Evolutionary conservation across 2,888 invertebrate genomes (phyloP), one percentile per base, ranked within the genome.

Genomic region (Folsomia manolachei): DNA sequence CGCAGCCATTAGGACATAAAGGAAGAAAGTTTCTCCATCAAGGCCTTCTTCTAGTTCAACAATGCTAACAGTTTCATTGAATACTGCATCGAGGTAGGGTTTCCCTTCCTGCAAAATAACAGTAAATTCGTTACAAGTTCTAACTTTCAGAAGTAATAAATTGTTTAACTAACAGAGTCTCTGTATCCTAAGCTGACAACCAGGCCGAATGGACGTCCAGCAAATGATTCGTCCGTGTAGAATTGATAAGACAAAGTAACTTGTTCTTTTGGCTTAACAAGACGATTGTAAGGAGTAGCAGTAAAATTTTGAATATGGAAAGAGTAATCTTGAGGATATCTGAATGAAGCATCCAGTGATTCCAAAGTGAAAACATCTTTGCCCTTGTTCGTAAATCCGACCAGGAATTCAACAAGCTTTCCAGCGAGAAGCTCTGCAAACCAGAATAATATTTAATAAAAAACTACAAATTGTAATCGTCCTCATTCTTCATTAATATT

Each of bases 301-400:
- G 97, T 95, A 86, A 98, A 99, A 86, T 99, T 99, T 86, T 98
- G 97, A 80, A 99, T 96, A 86, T 93, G 94, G 86, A 95, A 99
- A 80, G 91, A 95, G 86, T 95, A 99, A 85, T 99, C 98, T 92
- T 97, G 94, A 9, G 98, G 97, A 83, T 98, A 99, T 81, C 97
- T 91, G 90, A 99, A 97, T 0, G 98, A 97, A 0, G 97, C 97
- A 82, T 98, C 98, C 83, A 98, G 88, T 4, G 92, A 90, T 83
- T 99, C 97, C 24, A 99, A 89, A 25, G 92, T 85, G 83, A 97
- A 97, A 81, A 97, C 95, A 81, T 91, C 90, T 73, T 90, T 88
- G 64, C 97, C 99, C 83, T 94, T 94, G 87, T 99, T 99, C 70
- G 90, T 89, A 86, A 99, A 97, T 24, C 98, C 97, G 75, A 99